Evolutionary conservation across 2,888 invertebrate genomes (phyloP).

Genomic region (Drosophila niveifrons): DNA sequence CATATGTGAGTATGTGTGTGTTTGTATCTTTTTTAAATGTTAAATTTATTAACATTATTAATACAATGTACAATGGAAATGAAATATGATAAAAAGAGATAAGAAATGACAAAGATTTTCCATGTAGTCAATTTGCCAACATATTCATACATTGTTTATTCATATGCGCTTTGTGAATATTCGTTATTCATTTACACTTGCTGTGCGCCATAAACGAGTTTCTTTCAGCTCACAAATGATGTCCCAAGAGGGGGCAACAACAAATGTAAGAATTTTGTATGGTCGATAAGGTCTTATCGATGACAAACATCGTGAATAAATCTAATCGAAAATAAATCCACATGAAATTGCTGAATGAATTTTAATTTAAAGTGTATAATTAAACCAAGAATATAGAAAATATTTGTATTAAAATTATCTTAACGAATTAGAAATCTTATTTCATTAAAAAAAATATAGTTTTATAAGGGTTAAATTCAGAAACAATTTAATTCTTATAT

Average conservation of each 20-base stretch:
- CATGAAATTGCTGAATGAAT: not conserved
- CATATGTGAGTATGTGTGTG: conserved; percentile 3
- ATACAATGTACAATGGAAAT: conserved; percentile 29
- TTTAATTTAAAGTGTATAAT: not conserved
- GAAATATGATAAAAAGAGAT: conserved; percentile 24
- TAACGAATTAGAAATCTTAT: not conserved
- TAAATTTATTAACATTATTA: conserved; percentile 48
- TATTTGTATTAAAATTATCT: not conserved
- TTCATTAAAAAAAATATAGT: not conserved
- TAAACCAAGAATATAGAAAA: not conserved
- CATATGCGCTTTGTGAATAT: conserved; percentile 14
- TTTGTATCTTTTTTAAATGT: conserved; percentile 29
- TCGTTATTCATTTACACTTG: conserved; percentile 22
- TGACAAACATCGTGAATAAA: not conserved
- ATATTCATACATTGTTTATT: conserved; percentile 13
- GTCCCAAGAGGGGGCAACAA: not conserved
- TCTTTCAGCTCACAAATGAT: conserved; percentile 4
- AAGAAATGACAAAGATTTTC: conserved; percentile 32
- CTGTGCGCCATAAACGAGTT: conserved; percentile 10
- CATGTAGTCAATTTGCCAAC: conserved; percentile 27
- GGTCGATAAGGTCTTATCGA: conserved; percentile 8
- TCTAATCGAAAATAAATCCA: not conserved
- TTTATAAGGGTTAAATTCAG: no score
- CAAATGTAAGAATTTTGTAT: not conserved
- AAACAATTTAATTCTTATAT: no score